Conservation (phyloP, 2,797 vertebrate genomes). For the Anabas testudineus region DNA sequence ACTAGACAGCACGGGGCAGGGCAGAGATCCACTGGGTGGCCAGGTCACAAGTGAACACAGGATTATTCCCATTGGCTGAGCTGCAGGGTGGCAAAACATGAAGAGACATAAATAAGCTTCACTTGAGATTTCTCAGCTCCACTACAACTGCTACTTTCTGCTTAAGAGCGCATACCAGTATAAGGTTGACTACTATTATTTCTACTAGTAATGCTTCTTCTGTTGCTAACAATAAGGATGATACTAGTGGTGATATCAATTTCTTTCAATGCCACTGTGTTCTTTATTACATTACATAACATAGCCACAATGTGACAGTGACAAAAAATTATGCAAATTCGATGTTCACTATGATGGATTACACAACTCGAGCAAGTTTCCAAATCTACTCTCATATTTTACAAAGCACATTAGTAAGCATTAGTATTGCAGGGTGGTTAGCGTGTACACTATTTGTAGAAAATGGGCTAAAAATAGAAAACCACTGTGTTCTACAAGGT, state of each 20-base stretch:
- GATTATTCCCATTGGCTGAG: constrained; percentile 49
- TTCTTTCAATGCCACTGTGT: not conserved
- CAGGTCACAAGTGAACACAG: constrained; percentile 28
- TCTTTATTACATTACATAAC: not conserved
- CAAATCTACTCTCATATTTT: not conserved
- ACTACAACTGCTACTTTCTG: not conserved
- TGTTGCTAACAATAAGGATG: not conserved
- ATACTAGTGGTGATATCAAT: not conserved
- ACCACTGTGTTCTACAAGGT: not conserved
- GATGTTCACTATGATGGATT: constrained; percentile 13
- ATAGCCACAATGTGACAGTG: not conserved
- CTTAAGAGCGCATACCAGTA: not conserved
- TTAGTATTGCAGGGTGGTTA: not conserved
- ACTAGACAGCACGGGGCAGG: constrained; percentile 43
- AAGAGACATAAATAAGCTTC: constrained; percentile 28
- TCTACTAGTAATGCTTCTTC: not conserved
- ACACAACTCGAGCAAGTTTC: not conserved
- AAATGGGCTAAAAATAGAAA: not conserved
- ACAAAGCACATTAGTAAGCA: not conserved
- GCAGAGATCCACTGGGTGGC: constrained; percentile 32
- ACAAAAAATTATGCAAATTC: not conserved
- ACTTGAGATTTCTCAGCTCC: constrained; percentile 1
- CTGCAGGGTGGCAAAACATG: constrained; percentile 10
- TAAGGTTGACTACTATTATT: not conserved
- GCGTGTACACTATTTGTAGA: not conserved